phyloP scores from a whole-genome alignment of 2,888 invertebrate species.

The Caenorhabditis sp. region DNA sequence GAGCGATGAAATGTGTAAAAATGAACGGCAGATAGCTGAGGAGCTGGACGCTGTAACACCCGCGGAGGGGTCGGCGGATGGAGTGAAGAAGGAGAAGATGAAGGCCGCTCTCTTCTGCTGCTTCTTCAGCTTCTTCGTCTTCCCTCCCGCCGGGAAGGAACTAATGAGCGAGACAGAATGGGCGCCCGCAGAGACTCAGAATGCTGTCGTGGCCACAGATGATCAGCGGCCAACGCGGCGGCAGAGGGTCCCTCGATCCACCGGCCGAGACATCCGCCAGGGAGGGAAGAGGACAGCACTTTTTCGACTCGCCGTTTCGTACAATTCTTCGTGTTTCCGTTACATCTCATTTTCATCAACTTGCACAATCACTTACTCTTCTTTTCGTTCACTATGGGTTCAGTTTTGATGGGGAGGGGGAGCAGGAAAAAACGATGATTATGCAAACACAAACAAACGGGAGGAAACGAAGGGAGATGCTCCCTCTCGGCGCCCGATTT shows the following conservation, averaged over 20 bases:
- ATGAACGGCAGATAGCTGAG: constrained; percentile 49
- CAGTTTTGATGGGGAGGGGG: constrained; percentile 12
- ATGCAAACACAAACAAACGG: constrained; percentile 54
- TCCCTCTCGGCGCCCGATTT: constrained; percentile 33
- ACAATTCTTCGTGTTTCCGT: constrained; percentile 9
- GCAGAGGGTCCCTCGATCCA: constrained; percentile 20
- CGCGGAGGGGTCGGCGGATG: not conserved
- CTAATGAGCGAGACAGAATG: constrained; percentile 38
- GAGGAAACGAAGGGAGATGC: constrained; percentile 9
- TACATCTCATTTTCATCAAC: not conserved
- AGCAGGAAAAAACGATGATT: constrained; percentile 36
- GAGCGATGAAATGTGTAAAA: constrained; percentile 46
- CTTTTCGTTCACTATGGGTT: constrained; percentile 6
- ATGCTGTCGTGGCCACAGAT: constrained; percentile 36
- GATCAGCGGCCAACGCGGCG: constrained; percentile 28
- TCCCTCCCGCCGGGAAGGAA: constrained; percentile 48
- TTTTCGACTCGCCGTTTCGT: constrained; percentile 41
- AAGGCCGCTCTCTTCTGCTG: constrained; percentile 24
- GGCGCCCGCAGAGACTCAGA: constrained; percentile 15
- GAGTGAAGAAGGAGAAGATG: constrained; percentile 11
- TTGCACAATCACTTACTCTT: constrained; percentile 74
- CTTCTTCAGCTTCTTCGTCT: constrained; percentile 1
- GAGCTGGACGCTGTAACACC: constrained; percentile 49
- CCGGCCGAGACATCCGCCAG: not conserved
- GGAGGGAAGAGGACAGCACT: constrained; percentile 54